Evolutionary conservation across 2,888 invertebrate species (phyloP), one percentile per base, ranked within the genome.

Genomic region (Drosophila algonquin): DNA sequence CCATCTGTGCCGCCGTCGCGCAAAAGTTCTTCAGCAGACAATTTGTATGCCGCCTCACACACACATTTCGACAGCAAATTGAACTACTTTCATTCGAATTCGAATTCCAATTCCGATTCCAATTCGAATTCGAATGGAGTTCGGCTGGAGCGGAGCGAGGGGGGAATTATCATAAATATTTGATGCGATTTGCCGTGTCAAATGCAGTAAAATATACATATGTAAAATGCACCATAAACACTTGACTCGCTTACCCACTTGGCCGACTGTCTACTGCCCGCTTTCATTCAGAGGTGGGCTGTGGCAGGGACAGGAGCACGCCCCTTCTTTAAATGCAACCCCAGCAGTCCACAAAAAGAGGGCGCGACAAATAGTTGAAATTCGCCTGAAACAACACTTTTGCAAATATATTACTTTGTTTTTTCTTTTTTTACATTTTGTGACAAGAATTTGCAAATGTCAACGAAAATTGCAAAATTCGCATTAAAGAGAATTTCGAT

Each of bases 371-470:
- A 86, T 79, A 85, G 75, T 82, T 83, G 67, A 85, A 75, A 81
- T 87, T 76, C 71, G 81, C 63, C 68, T 35, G 56, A 78, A 77
- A 72, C 53, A 67, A 40, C 14, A n/a, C 40, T 40, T 40, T 40
- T 7, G 40, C 12, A 35, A 4, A 5, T 12, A 32, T 3, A 32
- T 10, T 32, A 27, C 27, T 35, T 32, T 35, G 1, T 35, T 35
- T 32, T 12, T 45, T 63, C 30, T 62, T 55, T 68, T 67, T 60
- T 55, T 51, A 47, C 60, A 32, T 63, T 72, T 76, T 63, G 90
- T 90, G 90, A 90, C 90, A 90, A 89, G 90, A 90, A 90, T 90
- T 90, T 89, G 90, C 90, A 89, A 90, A 90, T 87, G 76, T 87
- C 85, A 86, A 75, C 82, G 73, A 85, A 82, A 82, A 81, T 73